Evolutionary conservation across 2,888 invertebrate genomes (phyloP).

Genomic region (Aleiodes alternator): DNA sequence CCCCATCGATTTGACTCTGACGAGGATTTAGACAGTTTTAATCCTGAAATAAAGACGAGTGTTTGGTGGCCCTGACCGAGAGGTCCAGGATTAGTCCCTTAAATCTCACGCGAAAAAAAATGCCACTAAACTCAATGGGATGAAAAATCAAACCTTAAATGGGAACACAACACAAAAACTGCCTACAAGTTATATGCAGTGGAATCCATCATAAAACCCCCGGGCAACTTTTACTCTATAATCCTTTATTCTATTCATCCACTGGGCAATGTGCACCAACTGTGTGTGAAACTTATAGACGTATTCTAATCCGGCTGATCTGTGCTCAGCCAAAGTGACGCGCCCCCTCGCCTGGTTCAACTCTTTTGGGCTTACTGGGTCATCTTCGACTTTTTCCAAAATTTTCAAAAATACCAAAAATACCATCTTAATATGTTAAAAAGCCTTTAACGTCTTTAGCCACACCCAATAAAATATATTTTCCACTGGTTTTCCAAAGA

Average conservation of each 20-base stretch:
- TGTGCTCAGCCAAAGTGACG: constrained; percentile 66
- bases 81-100: constrained; percentile 6
- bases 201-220: constrained; percentile 12
- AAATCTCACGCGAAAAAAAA: constrained; percentile 32
- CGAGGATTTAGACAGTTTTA: constrained; percentile 34
- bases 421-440: not conserved
- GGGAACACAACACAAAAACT: constrained; percentile 21
- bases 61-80: constrained; percentile 21
- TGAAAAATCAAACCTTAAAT: constrained; percentile 24
- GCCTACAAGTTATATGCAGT: constrained; percentile 20
- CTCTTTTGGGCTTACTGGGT: constrained; percentile 25
- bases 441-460: not conserved
- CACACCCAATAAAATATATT: constrained; percentile 19
- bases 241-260: constrained; percentile 34
- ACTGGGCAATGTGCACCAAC: constrained; percentile 3
- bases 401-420: not conserved
- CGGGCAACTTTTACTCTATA: constrained; percentile 22
- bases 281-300: constrained; percentile 30
- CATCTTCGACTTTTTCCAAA: constrained; percentile 29
- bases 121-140: not conserved
- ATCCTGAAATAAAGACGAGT: constrained; percentile 35
- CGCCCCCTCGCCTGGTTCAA: constrained; percentile 45
- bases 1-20: constrained; percentile 34
- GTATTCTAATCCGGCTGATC: constrained; percentile 70
- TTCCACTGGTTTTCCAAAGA: not conserved